Evolutionary conservation across 2,888 invertebrate genomes (phyloP), one percentile per base, ranked within the genome.

Genomic region (Pyrrhosoma nymphula): DNA sequence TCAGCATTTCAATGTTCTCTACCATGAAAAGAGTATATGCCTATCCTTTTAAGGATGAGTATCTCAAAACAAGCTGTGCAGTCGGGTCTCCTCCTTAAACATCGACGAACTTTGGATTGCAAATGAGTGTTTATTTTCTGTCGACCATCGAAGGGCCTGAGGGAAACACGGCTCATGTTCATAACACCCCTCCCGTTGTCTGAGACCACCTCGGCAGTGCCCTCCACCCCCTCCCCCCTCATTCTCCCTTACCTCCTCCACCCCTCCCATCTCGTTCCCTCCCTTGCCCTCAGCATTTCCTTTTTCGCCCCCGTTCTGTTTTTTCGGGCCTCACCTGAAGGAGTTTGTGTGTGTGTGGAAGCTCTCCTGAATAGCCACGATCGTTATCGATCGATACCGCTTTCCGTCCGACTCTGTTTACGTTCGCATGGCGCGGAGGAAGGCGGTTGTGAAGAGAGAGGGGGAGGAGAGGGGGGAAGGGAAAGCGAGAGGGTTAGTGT

Each of bases 371-470:
- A 93, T 93, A 93, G 93, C 75, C 47, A 23, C 93, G 93, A 93
- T 69, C 93, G 93, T 69, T 93, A 93, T 93, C 93, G 93, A 93
- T 93, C 93, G 93, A 47, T 69, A 75, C 75, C 39, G 90, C 90
- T 91, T 69, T 91, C 63, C 93, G 69, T 69, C 69, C 69, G 93
- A 75, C 93, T 93, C 69, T 93, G 93, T 93, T 93, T 93, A 93
- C 75, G 93, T 69, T 47, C 91, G 91, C 39, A 26, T 10, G 69
- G 69, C 23, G 35, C 82, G 30, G 82, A 10, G 56, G n/a, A 63
- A 39, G 14, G 23, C 39, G 35, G 39, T 63, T 2, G 30, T 23
- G 18, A 30, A 30, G 56, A 12, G 16, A 30, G 90, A 56, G 1
- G n/a, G n/a, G n/a, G 23, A 2, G 16, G 89, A 30, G 56, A 56